phyloP scores from a whole-genome alignment of 2,888 invertebrate genomes.

The Eurytoma adleriae region DNA sequence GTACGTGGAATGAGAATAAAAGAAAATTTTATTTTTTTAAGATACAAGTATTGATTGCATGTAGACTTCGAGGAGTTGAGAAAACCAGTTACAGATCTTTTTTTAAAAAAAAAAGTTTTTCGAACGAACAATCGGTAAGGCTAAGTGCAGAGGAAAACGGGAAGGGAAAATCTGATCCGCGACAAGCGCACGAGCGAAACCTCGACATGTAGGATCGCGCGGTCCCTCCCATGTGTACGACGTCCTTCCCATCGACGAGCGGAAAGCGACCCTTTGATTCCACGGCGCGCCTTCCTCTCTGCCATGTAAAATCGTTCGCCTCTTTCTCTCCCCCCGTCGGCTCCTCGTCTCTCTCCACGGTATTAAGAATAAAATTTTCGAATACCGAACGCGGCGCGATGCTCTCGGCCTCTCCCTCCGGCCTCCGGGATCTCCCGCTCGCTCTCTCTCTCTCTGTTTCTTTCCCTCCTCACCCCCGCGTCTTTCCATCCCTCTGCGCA shows the following conservation, averaged over 20 bases:
- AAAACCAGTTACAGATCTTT: too few species aligned
- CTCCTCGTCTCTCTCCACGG: slow-evolving; percentile 27
- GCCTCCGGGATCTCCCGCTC: slow-evolving; percentile 56
- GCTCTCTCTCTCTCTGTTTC: slow-evolving; percentile 61
- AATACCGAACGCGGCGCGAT: slow-evolving; percentile 54
- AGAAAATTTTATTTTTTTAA: too few species aligned
- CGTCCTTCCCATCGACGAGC: slow-evolving; percentile 30
- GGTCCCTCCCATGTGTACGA: slow-evolving; percentile 35
- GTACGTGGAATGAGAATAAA: too few species aligned
- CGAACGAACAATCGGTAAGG: too few species aligned
- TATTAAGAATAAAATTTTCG: slow-evolving; percentile 68
- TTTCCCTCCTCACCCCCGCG: slow-evolving; percentile 12
- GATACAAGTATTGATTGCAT: too few species aligned
- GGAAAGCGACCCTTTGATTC: slow-evolving; percentile 38
- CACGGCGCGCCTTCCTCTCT: neutral
- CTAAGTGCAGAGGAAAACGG: too few species aligned
- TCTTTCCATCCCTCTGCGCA: slow-evolving; percentile 13
- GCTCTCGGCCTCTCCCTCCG: neutral
- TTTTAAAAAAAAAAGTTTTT: too few species aligned
- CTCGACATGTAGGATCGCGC: neutral
- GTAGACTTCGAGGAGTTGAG: too few species aligned
- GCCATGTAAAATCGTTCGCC: slow-evolving; percentile 11
- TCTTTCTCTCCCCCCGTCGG: neutral
- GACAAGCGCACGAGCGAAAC: neutral
- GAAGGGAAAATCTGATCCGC: too few species aligned